Conservation (phyloP, 2,888 invertebrate species). For the Alloplasta piceator region DNA sequence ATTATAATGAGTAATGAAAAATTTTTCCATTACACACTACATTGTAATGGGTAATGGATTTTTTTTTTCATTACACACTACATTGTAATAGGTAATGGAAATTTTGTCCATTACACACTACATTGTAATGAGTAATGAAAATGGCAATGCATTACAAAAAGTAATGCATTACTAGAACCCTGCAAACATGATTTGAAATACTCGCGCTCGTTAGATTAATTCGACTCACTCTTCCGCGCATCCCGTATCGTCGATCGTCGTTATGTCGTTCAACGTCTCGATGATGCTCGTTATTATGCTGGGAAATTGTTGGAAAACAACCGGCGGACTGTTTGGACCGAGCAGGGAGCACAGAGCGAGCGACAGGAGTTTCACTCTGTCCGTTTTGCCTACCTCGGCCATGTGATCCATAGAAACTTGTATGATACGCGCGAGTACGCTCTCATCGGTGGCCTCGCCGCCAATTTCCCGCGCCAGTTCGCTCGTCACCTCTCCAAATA, state of each 20-base stretch:
- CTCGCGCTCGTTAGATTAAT: not conserved
- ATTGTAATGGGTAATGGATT: no score
- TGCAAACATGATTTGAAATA: no score
- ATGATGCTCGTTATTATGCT: constrained; percentile 90
- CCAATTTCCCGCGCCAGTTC: constrained; percentile 76
- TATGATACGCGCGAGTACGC: constrained; percentile 89
- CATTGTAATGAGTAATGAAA: no score
- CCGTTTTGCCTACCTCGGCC: constrained; percentile 90
- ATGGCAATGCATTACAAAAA: no score
- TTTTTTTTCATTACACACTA: no score
- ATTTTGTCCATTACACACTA: no score
- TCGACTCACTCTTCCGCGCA: constrained; percentile 86
- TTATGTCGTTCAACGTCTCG: constrained; percentile 92
- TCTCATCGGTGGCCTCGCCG: constrained; percentile 85
- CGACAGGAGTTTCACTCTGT: constrained; percentile 93
- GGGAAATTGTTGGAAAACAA: constrained; percentile 89
- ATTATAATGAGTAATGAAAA: no score
- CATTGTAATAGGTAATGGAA: no score
- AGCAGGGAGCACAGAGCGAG: constrained; percentile 87
- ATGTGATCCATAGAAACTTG: constrained; percentile 92
- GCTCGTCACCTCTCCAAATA: constrained; percentile 77
- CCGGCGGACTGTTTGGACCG: constrained; percentile 87
- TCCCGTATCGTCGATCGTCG: constrained; percentile 88
- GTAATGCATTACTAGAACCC: no score
- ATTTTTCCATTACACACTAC: no score